These are phyloP conservation scores for Neoscelio sp. DNA, from an alignment of 2,888 invertebrate species.

Conservation along the genomic window DNA sequence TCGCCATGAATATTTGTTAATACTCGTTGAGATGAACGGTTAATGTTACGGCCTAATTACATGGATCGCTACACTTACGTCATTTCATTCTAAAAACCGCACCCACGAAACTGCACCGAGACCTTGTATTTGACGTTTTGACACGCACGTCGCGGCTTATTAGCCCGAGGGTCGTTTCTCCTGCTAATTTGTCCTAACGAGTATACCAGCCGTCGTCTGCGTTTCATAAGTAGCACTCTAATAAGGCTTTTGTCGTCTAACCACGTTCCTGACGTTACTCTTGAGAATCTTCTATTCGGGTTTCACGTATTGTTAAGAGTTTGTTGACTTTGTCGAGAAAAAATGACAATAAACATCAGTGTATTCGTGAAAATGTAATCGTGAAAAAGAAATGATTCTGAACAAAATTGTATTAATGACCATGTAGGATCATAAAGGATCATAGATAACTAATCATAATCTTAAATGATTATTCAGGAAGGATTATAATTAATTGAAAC, in stretches of 20 bases:
- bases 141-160: constrained; percentile 74
- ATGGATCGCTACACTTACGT: constrained; percentile 53
- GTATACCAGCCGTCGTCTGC: constrained; percentile 69
- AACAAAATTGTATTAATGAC: no score
- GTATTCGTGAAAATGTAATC: no score
- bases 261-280: constrained; percentile 57
- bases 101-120: constrained; percentile 58
- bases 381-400: no score
- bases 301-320: neutral
- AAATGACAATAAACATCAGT: no score
- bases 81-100: constrained; percentile 59
- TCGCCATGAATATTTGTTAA: constrained; percentile 14
- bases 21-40: constrained; percentile 7
- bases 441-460: no score
- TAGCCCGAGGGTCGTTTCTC: constrained; percentile 73
- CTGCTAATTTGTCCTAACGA: constrained; percentile 77
- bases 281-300: constrained; percentile 32
- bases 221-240: constrained; percentile 71
- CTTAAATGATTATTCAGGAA: no score
- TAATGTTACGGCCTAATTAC: constrained; percentile 48
- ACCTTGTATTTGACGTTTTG: constrained; percentile 74
- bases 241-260: constrained; percentile 71
- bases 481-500: no score
- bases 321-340: no score
- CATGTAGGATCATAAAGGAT: no score